Conservation (phyloP, 1,140 invertebrate genomes). For the Meloidogyne chitwoodi region DNA sequence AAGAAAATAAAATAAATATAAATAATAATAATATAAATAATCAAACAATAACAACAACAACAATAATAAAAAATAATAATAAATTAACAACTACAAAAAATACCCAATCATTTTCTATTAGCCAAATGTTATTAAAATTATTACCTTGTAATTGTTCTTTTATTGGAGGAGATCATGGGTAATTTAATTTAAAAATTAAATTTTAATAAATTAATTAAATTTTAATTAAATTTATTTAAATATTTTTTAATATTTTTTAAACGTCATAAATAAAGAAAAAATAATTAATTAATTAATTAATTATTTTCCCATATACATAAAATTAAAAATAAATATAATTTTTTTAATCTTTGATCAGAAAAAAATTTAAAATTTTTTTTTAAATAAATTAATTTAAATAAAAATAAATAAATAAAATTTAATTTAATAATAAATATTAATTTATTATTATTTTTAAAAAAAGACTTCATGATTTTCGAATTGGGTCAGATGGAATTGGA, state of each 20-base stretch:
- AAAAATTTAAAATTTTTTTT: too few species aligned
- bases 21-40: not conserved
- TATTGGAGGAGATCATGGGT: constrained; percentile 46
- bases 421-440: not conserved
- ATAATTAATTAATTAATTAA: too few species aligned
- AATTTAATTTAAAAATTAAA: constrained; percentile 13
- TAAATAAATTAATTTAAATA: too few species aligned
- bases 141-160: constrained; percentile 47
- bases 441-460: not conserved
- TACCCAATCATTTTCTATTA: constrained; percentile 1
- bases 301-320: too few species aligned
- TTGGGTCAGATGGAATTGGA: constrained; percentile 23
- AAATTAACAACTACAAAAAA: not conserved
- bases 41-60: not conserved
- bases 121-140: constrained; percentile 47
- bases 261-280: too few species aligned
- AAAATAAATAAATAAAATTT: not conserved
- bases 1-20: not conserved
- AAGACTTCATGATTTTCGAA: constrained; percentile 27
- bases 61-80: not conserved
- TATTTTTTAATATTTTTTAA: not conserved
- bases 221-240: not conserved
- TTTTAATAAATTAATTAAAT: not conserved
- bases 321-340: too few species aligned
- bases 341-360: too few species aligned